These are phyloP conservation scores for Setipinna tenuifilis DNA, from an alignment of 2,797 vertebrate genomes.

Conservation along the genomic window DNA sequence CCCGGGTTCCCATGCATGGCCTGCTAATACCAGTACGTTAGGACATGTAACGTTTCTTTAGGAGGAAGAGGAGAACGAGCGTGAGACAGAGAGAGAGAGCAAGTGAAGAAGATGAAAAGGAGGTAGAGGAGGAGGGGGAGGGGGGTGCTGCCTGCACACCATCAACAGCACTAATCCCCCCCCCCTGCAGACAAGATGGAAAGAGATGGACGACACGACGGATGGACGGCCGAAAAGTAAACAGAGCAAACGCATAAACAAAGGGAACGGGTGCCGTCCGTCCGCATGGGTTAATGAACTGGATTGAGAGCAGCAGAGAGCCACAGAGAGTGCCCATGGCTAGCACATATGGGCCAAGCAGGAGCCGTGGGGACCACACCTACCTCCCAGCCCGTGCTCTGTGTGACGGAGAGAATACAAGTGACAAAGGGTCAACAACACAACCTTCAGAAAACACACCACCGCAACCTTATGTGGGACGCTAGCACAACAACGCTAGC, in stretches of 20 bases:
- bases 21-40: conserved; percentile 71
- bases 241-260: conserved; percentile 72
- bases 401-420: conserved; percentile 96
- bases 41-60: conserved; percentile 58
- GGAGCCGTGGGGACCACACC: conserved; percentile 92
- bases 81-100: conserved; percentile 41
- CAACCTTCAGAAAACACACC: neutral
- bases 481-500: neutral
- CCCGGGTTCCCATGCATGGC: conserved; percentile 91
- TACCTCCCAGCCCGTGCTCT: conserved; percentile 99
- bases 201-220: conserved; percentile 42
- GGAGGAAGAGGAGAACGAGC: conserved; percentile 50
- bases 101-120: conserved; percentile 45
- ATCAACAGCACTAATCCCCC: conserved; percentile 60
- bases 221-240: conserved; percentile 53
- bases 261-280: neutral
- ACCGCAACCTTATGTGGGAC: neutral
- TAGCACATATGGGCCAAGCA: conserved; percentile 94
- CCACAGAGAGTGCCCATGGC: conserved; percentile 84
- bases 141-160: conserved; percentile 61
- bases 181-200: conserved; percentile 59
- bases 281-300: conserved; percentile 86
- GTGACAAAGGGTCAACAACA: conserved; percentile 29
- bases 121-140: conserved; percentile 40
- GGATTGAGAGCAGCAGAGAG: conserved; percentile 86